These are phyloP conservation scores for Catajapyx aquilonaris DNA, from an alignment of 1,140 invertebrate genomes.

Conservation along the genomic window DNA sequence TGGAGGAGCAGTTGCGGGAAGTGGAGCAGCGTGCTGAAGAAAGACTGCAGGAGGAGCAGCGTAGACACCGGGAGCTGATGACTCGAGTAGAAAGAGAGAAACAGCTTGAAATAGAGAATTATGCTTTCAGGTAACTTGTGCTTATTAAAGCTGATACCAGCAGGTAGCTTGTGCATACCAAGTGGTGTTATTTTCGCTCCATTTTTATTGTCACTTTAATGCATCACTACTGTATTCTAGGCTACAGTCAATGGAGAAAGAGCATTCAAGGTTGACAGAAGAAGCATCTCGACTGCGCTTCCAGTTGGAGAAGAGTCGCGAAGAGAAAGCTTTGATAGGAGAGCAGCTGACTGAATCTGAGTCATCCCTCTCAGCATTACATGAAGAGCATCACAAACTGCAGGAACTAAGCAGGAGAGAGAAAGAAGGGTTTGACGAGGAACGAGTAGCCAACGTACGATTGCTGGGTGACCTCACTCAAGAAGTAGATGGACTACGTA, in stretches of 20 bases:
- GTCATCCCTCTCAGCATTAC: constrained; percentile 25
- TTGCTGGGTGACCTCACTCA: constrained; percentile 20
- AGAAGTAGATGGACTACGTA: constrained; percentile 21
- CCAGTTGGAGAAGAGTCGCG: constrained; percentile 30
- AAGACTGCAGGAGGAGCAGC: constrained; percentile 60
- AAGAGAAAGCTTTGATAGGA: constrained; percentile 23
- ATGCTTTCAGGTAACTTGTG: constrained; percentile 36
- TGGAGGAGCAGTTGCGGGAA: constrained; percentile 80
- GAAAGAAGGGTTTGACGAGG: constrained; percentile 25
- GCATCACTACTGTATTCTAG: too few species aligned
- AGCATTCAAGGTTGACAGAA: constrained; percentile 49
- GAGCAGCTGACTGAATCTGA: constrained; percentile 34
- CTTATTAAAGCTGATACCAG: constrained; percentile 1
- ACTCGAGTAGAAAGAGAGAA: constrained; percentile 64
- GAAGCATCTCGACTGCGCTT: constrained; percentile 36
- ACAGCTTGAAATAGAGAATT: constrained; percentile 64
- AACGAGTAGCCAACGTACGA: constrained; percentile 23
- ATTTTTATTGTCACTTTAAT: too few species aligned
- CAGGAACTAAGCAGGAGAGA: constrained; percentile 33
- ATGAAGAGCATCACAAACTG: constrained; percentile 27
- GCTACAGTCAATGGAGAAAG: constrained; percentile 53
- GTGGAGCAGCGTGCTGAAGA: constrained; percentile 69
- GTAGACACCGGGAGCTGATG: constrained; percentile 57
- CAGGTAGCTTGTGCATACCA: too few species aligned
- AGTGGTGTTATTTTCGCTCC: too few species aligned